Evolutionary conservation across 2,113 vertebrate genomes (phyloP), one percentile per base, ranked within the genome.

Genomic region (Melanerpes aurifrons): DNA sequence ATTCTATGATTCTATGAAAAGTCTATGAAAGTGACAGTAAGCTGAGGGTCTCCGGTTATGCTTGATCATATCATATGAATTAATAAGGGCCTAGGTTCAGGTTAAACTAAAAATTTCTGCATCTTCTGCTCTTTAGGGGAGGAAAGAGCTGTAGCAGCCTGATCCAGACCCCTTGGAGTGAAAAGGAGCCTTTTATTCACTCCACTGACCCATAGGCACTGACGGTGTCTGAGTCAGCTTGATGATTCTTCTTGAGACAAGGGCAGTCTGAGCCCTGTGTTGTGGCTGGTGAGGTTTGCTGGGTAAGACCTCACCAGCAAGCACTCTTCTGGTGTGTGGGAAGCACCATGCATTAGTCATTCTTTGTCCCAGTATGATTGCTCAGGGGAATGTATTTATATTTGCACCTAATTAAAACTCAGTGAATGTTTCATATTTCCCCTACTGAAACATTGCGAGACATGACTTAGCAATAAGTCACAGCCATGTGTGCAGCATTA

Each of bases 301-400:
- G 71, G 28, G 10, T 58, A 56, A 72, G 12, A 54, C 37, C 37
- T 66, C 29, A 12, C 25, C 56, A 81, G 31, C 17, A 47, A 68
- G 12, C 6, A 4, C 14, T 72, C 20, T 15, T 0, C 0, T 63
- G 26, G 35, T 77, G 22, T 1, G 2, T 83, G 76, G 71, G 28
- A 68, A 90, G 69, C 15, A 43, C 70, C 4, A 4, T 56, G 32
- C 35, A 35, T 81, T 74, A 83, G 43, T 78, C 79, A 29, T 26
- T 10, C 32, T 72, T 54, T 53, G 26, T 81, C 31, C 37, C 62
- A 69, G n/a, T 2, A 6, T 9, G 63, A 85, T 7, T 93, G 37
- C 70, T 90, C 48, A 86, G 31, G 61, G 48, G 75, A 84, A 58
- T 1, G 0, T 79, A 54, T 90, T 88, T 95, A 18, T 93, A 61